Conservation (phyloP, 2,888 invertebrate genomes). For the Dromius quadrimaculatus region DNA sequence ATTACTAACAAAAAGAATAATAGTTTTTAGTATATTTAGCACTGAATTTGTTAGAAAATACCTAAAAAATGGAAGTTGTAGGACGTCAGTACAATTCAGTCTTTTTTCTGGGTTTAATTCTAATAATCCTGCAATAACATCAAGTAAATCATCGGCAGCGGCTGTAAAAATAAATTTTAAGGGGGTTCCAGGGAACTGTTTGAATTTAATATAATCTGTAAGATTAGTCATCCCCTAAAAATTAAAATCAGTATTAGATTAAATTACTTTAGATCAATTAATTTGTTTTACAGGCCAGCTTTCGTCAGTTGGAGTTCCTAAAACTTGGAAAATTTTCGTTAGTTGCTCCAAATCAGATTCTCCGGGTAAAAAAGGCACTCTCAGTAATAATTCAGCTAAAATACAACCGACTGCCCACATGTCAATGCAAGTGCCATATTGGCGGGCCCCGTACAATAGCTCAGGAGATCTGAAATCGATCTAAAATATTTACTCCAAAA, state of each 20-base stretch:
- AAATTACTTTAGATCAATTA: conserved; percentile 9
- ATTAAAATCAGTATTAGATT: conserved; percentile 31
- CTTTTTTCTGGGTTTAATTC: conserved; percentile 86
- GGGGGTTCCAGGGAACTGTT: conserved; percentile 85
- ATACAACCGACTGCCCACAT: conserved; percentile 99
- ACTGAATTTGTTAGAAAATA: conserved; percentile 57
- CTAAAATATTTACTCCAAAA: background rate
- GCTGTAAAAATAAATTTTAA: conserved; percentile 95
- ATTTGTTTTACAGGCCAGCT: conserved; percentile 83
- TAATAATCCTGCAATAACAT: conserved; percentile 82
- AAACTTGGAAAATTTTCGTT: conserved; percentile 92
- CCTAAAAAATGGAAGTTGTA: conserved; percentile 91
- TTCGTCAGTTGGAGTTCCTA: conserved; percentile 93
- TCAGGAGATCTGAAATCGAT: conserved; percentile 83
- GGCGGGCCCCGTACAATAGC: conserved; percentile 92
- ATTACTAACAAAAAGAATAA: conserved; percentile 70
- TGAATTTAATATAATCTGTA: conserved; percentile 94
- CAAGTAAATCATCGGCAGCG: conserved; percentile 90
- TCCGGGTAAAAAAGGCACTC: conserved; percentile 94
- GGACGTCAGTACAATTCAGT: conserved; percentile 84
- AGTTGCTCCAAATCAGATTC: conserved; percentile 98
- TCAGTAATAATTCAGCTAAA: conserved; percentile 90
- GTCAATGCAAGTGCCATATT: conserved; percentile 96
- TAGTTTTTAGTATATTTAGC: background rate
- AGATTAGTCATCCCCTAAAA: conserved; percentile 77